Conservation (phyloP, 2,888 invertebrate species). For the Galerucella pusilla region DNA sequence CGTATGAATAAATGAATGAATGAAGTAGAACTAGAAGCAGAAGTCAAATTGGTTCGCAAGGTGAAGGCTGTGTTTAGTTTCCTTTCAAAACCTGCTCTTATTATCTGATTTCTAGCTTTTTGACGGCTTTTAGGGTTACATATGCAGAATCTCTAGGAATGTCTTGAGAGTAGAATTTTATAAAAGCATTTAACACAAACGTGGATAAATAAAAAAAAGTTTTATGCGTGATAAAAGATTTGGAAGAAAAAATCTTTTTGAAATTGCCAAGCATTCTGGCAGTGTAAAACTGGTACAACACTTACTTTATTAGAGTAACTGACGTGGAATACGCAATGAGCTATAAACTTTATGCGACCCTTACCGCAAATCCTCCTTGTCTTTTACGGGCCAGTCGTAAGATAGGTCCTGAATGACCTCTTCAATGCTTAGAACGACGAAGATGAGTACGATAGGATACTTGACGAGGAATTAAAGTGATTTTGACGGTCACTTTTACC, state of each 20-base stretch:
- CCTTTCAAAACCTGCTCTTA: too few species aligned
- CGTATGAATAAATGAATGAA: too few species aligned
- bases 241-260: neutral
- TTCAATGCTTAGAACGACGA: constrained; percentile 59
- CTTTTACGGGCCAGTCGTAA: constrained; percentile 62
- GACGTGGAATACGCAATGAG: constrained; percentile 65
- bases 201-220: neutral
- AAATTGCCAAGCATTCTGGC: neutral
- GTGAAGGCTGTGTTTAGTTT: too few species aligned
- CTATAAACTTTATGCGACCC: constrained; percentile 65
- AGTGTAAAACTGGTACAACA: constrained; percentile 51
- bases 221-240: constrained; percentile 20
- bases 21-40: too few species aligned
- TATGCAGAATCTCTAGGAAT: too few species aligned
- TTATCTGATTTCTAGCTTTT: too few species aligned
- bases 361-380: constrained; percentile 64
- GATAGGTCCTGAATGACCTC: constrained; percentile 63
- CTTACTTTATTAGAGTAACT: constrained; percentile 65
- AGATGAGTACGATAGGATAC: constrained; percentile 59
- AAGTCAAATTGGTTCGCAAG: too few species aligned
- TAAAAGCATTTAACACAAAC: too few species aligned
- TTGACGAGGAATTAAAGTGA: constrained; percentile 57
- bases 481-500: constrained; percentile 47
- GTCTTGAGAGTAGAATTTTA: too few species aligned
- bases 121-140: too few species aligned